These are phyloP conservation scores for Ochropleura plecta DNA, from an alignment of 2,888 invertebrate genomes.

Conservation along the genomic window DNA sequence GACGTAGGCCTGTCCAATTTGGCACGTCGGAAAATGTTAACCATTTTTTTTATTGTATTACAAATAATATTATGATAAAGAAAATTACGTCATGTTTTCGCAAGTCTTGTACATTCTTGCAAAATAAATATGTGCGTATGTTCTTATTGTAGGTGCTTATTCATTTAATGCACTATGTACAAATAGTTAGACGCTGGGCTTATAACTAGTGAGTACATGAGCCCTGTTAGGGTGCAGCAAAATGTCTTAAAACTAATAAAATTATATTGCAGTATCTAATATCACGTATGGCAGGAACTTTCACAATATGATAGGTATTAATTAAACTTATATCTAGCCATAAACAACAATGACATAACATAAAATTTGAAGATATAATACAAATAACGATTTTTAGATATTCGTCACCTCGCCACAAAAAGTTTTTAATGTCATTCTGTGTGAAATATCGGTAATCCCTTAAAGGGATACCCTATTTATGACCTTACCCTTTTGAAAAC, in stretches of 20 bases:
- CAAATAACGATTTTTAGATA: background rate
- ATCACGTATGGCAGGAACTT: too few species aligned
- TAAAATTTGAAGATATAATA: background rate
- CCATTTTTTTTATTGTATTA: background rate
- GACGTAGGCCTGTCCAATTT: slow-evolving; percentile 16
- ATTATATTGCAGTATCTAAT: too few species aligned
- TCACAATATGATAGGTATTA: too few species aligned
- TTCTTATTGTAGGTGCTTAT: background rate
- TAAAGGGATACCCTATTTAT: slow-evolving; percentile 35
- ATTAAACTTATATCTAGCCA: too few species aligned
- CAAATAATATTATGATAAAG: too few species aligned
- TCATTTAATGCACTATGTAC: too few species aligned
- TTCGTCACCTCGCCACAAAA: slow-evolving; percentile 33
- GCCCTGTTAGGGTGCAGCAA: too few species aligned
- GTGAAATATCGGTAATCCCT: slow-evolving; percentile 43
- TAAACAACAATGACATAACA: too few species aligned
- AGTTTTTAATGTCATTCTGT: slow-evolving; percentile 42
- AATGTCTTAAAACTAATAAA: too few species aligned
- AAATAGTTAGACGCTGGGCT: too few species aligned
- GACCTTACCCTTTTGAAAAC: slow-evolving; percentile 47
- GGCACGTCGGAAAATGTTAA: background rate
- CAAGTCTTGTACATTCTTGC: background rate
- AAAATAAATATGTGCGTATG: background rate
- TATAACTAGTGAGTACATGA: too few species aligned
- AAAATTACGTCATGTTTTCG: slow-evolving; percentile 9